Evolutionary conservation across 2,113 vertebrate species (phyloP).

Genomic region (Mastomys coucha): DNA sequence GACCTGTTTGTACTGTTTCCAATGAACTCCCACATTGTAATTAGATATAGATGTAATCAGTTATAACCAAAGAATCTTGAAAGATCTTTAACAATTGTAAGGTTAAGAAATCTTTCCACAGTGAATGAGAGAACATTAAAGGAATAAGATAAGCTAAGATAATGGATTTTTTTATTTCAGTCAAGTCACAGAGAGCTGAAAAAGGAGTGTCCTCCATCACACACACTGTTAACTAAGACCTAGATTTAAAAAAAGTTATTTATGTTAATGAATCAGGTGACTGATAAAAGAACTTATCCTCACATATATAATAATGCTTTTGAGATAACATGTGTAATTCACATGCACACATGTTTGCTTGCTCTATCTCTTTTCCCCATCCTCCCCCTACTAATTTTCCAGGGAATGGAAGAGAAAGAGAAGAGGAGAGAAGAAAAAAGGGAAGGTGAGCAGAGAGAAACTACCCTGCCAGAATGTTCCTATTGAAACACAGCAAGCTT

Average conservation of each 20-base stretch:
- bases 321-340: background rate
- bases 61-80: conserved; percentile 38
- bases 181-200: conserved; percentile 15
- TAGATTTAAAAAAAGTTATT: conserved; percentile 8
- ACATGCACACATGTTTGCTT: background rate
- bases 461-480: conserved; percentile 29
- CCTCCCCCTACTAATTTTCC: conserved; percentile 50
- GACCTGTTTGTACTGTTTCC: conserved; percentile 19
- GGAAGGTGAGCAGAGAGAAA: background rate
- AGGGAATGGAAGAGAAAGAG: background rate
- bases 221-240: conserved; percentile 26
- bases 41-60: background rate
- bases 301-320: background rate
- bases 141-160: conserved; percentile 42
- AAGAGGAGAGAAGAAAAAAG: background rate
- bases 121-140: conserved; percentile 54
- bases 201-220: conserved; percentile 22
- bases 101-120: conserved; percentile 51
- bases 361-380: background rate
- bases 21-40: conserved; percentile 38
- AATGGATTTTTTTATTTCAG: conserved; percentile 27
- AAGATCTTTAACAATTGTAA: conserved; percentile 51
- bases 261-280: conserved; percentile 31
- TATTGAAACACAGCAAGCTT: conserved; percentile 25
- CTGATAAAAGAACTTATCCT: background rate